Base-by-base conservation (phyloP, 2,797 vertebrate species). In the Anabas testudineus region DNA sequence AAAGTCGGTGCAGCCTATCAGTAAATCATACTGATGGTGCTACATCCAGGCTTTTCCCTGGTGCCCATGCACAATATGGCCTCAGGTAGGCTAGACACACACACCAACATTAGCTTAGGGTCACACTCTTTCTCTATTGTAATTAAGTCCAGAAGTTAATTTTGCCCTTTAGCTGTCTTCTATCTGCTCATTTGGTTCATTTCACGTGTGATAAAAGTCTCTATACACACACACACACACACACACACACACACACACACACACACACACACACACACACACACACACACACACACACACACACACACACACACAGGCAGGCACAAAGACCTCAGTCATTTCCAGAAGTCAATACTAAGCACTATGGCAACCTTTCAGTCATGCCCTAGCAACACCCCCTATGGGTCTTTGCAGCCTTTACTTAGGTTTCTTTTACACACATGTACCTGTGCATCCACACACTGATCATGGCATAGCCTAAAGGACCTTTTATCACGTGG, bases 341-440 rank as follows among this genome's bases (percentile, higher is more conserved):
- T 58, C 66, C 72, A 82, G 59, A 82, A 80, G 87, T 90, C 87
- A 85, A 82, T 85, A 86, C 67, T 77, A 79, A 86, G 72, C 72
- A 81, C 73, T 63, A 76, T 79, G 69, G 77, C 71, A 87, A 82
- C 79, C 63, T 72, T 78, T 72, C 37, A 47, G 24, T 21, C 32
- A 46, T 60, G 54, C 55, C 59, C 32, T 7, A 13, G 28, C 32
- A 74, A 57, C 16, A 10, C 55, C 41, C 55, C 64, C 54, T 54
- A 1, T 18, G 39, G 79, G 67, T 53, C 65, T 45, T 22, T 5
- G 7, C 19, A 28, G 55, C 69, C 61, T 78, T 65, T 60, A 57
- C 46, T 60, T 30, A 16, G 13, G 60, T 65, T 55, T 28, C 13
- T 59, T 49, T 26, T 10, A 57, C 37, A 59, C 63, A 36, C 41